Base-by-base conservation (phyloP, 1,140 invertebrate genomes). In the Olivierus martensii region DNA sequence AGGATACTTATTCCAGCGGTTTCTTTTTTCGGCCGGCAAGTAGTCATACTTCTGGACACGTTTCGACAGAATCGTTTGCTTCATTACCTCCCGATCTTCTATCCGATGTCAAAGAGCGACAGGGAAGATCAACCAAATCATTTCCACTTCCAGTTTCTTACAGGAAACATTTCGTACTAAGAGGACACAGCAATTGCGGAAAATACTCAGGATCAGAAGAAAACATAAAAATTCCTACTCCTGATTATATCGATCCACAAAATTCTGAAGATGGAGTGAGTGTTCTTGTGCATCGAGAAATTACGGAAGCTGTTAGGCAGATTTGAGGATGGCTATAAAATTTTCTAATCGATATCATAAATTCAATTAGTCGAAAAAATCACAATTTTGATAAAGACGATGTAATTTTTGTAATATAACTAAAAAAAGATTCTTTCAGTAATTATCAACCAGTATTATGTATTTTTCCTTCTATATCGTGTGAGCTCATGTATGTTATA, bases 281-380 rank as follows among this genome's bases (percentile, higher is more conserved):
- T 51, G 56, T 52, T n/a, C 36, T 60, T 9, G 60, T 61, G 4
- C 59, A 61, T 37, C 36, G 55, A 35, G 59, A 61, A 43, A 61
- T 61, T 19, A 52, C 57, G 6, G 49, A 57, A 45, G 59, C 59
- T 34, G 59, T 59, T 2, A 56, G 51, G 17, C 52, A 61, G 45
- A 53, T 61, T 3, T 52, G 57, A 35, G 59, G 58, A 10, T 61
- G 57, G 55, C 46, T 60, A 11, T 60, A 38, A 60, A 28, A n/a
- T n/a, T n/a, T n/a, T n/a, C n/a, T n/a, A n/a, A n/a, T n/a, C n/a
- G n/a, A n/a, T n/a, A n/a, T n/a, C n/a, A n/a, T n/a, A n/a, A n/a
- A n/a, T n/a, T n/a, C n/a, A n/a, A n/a, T n/a, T n/a, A n/a, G n/a
- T n/a, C n/a, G n/a, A n/a, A n/a, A n/a, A n/a, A n/a, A n/a, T n/a